Evolutionary conservation across 2,113 vertebrate genomes (phyloP).

Genomic region (Myotis lucifugus): DNA sequence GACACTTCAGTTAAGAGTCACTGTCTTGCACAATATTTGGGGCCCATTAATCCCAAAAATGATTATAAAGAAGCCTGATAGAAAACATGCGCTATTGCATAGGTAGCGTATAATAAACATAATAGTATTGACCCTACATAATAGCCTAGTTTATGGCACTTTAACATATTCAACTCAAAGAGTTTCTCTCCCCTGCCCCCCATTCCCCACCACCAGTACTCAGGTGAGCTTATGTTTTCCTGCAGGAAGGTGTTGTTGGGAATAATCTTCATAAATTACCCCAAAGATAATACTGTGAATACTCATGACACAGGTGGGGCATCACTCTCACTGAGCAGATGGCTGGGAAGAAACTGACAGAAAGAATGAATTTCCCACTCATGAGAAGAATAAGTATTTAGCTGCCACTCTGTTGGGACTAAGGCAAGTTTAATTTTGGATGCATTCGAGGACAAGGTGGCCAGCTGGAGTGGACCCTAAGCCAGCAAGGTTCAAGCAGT

Average conservation of each 20-base stretch:
- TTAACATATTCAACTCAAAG: neutral
- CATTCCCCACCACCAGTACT: too few relatives aligned
- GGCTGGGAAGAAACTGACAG: neutral
- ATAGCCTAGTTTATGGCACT: neutral
- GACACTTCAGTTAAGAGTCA: neutral
- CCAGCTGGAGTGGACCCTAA: neutral
- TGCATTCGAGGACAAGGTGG: neutral
- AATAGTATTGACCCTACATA: neutral
- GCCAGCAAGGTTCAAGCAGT: neutral
- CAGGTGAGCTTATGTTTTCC: neutral
- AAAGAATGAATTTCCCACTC: neutral
- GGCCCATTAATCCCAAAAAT: neutral
- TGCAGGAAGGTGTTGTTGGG: rapidly evolving
- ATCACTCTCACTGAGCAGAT: neutral
- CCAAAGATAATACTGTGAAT: neutral
- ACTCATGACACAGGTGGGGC: neutral
- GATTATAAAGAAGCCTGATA: neutral
- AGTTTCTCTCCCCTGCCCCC: rapidly evolving
- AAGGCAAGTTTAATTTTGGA: neutral
- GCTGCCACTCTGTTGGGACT: rapidly evolving
- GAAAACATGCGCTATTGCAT: neutral
- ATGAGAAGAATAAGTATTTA: neutral
- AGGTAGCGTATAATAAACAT: neutral
- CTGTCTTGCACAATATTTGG: neutral
- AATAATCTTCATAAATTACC: neutral